A percentile compares a stretch with the other conserved stretches of the same genome.
Evolutionary conservation across 2,113 vertebrate species (phyloP).

Genomic region (Plestiodon gilberti): DNA sequence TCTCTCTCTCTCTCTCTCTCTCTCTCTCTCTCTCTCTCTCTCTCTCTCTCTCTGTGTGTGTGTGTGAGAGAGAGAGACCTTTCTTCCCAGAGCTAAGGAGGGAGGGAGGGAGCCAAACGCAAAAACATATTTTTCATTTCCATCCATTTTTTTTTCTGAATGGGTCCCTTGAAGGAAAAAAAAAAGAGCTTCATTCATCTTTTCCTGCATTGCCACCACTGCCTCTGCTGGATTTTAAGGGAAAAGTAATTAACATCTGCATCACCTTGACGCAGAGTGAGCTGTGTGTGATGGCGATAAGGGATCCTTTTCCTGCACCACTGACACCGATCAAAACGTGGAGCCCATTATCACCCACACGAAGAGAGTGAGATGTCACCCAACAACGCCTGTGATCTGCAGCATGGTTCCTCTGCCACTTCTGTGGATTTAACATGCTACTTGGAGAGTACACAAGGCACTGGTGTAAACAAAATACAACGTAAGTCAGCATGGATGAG

Average conservation of each 20-base stretch:
- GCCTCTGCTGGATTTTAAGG: neutral
- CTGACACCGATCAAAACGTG: neutral
- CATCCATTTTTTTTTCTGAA: neutral
- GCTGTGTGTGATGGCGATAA: neutral
- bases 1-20: neutral
- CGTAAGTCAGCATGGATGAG: neutral
- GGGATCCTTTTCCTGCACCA: fast-evolving
- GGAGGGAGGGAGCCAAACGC: no score
- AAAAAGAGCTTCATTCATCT: neutral
- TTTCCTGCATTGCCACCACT: neutral
- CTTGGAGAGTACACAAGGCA: no score
- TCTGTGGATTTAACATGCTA: neutral
- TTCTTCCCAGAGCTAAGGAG: neutral
- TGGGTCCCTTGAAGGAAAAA: neutral
- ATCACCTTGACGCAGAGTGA: slow-evolving; percentile 16
- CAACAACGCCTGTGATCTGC: neutral
- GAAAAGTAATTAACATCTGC: neutral
- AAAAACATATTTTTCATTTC: neutral
- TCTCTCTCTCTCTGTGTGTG: neutral
- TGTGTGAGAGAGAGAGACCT: fast-evolving
- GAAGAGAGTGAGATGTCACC: neutral
- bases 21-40: no score
- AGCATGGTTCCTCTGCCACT: neutral
- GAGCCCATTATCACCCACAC: neutral
- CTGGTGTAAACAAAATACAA: neutral